Percentiles rank a stretch among this genome's conserved stretches.
These are phyloP conservation scores for Lepas anatifera DNA, from an alignment of 2,888 invertebrate genomes.

Conservation along the genomic window DNA sequence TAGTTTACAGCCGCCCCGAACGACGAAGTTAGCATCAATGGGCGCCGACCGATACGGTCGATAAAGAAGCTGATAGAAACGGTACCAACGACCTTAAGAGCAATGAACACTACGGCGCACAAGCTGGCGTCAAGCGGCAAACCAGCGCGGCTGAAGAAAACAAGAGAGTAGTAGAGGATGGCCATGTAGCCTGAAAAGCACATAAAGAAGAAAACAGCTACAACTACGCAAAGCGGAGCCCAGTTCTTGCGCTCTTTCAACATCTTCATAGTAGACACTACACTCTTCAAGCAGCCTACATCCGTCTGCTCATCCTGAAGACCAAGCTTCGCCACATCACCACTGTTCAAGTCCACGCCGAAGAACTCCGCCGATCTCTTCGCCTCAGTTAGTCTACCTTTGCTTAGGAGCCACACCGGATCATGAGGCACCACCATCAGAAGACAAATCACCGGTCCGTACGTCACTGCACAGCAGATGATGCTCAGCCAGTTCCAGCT, in stretches of 20 bases:
- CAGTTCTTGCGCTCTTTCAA: not conserved
- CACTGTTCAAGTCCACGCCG: not conserved
- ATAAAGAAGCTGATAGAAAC: not conserved
- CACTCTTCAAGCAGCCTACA: no score
- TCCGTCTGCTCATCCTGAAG: no score
- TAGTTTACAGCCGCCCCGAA: not conserved
- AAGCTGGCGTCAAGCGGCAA: not conserved
- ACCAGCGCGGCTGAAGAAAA: not conserved
- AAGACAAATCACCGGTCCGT: not conserved
- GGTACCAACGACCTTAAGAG: not conserved
- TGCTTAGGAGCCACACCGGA: not conserved
- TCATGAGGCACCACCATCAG: not conserved
- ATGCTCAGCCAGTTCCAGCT: not conserved
- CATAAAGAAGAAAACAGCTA: not conserved
- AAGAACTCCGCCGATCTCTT: not conserved
- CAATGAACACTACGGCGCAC: not conserved
- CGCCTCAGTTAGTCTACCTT: not conserved
- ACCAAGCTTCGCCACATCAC: not conserved
- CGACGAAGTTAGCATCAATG: not conserved
- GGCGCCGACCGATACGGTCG: not conserved
- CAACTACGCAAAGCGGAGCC: not conserved
- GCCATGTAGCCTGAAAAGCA: slow-evolving; percentile 1
- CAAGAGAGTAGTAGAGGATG: not conserved
- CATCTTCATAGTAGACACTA: no score
- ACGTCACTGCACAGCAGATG: not conserved